Base-by-base conservation (phyloP, 2,888 invertebrate species). In the Onthophagus sagittarius region DNA sequence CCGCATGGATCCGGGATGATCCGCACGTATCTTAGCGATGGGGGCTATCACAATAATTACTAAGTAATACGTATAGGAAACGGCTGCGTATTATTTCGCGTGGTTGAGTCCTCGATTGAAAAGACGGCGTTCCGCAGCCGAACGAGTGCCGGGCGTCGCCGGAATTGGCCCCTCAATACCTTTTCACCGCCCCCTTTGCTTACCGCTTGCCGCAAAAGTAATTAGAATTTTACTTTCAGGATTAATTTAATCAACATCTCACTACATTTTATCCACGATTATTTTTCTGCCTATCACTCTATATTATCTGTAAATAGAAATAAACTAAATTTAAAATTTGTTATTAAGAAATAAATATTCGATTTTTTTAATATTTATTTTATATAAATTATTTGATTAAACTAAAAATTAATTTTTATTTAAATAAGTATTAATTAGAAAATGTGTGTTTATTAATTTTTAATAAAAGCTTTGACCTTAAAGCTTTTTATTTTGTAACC, bases 21-120 rank as follows among this genome's bases (percentile, higher is more conserved):
- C 67, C 67, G 15, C 31, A n/a, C 67, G 67, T 67, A 67, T 32
- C 67, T 67, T 67, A 53, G 67, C 63, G 63, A 32, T 9, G 67
- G n/a, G 23, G 31, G 31, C 15, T 15, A 67, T 67, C 67, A 67
- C 67, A 67, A 67, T 67, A 67, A 67, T 67, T 67, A 67, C 67
- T 67, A 67, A n/a, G 39, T 53, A 53, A 53, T 53, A 53, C 39
- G 39, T 53, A 53, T 53, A 53, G 32, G 23, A 67, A n/a, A 67
- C 31, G 31, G 67, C 7, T n/a, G 15, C 23, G 67, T 67, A 67
- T 67, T 67, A 67, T 15, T 15, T n/a, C 67, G 67, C 67, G 67
- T 67, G 67, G 32, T 31, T 31, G 67, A 23, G 23, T 32, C 15
- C 32, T 23, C 23, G 32, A 67, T 67, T 67, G 67, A 32, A 67